phyloP scores from a whole-genome alignment of 2,888 invertebrate species.

The Cheilosia urbana region DNA sequence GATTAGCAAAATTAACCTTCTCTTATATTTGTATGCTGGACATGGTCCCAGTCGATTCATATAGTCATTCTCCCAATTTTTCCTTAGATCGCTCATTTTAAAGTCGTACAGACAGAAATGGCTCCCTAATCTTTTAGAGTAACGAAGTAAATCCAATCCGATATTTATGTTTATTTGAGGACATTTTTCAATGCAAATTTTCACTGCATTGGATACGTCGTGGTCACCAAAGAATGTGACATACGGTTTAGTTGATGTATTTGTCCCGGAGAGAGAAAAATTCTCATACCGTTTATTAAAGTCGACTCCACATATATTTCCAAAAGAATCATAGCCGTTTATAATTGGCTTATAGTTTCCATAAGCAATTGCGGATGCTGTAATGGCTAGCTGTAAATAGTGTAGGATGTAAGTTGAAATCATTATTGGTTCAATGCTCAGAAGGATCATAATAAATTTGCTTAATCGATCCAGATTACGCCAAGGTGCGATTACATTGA shows the following conservation, averaged over 20 bases:
- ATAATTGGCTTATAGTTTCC: slow-evolving; percentile 93
- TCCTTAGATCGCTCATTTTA: slow-evolving; percentile 85
- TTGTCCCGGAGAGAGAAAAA: slow-evolving; percentile 90
- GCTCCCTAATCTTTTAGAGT: slow-evolving; percentile 89
- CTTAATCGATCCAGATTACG: neutral
- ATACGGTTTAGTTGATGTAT: slow-evolving; percentile 90
- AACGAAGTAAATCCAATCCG: slow-evolving; percentile 88
- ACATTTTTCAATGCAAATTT: slow-evolving; percentile 95
- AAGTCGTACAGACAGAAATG: slow-evolving; percentile 91
- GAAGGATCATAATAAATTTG: neutral
- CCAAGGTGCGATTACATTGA: neutral
- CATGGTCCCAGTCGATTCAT: slow-evolving; percentile 88
- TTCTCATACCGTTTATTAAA: slow-evolving; percentile 90
- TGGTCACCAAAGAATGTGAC: slow-evolving; percentile 93
- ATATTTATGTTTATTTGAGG: slow-evolving; percentile 88
- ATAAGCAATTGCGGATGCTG: slow-evolving; percentile 93
- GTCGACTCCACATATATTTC: slow-evolving; percentile 95
- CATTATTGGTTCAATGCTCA: too few relatives aligned
- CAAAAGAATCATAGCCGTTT: slow-evolving; percentile 96
- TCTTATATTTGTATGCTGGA: slow-evolving; percentile 85
- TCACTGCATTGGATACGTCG: slow-evolving; percentile 90
- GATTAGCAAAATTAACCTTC: neutral
- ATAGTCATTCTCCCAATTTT: slow-evolving; percentile 78
- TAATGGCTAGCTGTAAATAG: slow-evolving; percentile 89
- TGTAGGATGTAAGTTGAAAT: neutral